These are phyloP conservation scores for Meta bourneti DNA, from an alignment of 2,888 invertebrate genomes.

Conservation along the genomic window DNA sequence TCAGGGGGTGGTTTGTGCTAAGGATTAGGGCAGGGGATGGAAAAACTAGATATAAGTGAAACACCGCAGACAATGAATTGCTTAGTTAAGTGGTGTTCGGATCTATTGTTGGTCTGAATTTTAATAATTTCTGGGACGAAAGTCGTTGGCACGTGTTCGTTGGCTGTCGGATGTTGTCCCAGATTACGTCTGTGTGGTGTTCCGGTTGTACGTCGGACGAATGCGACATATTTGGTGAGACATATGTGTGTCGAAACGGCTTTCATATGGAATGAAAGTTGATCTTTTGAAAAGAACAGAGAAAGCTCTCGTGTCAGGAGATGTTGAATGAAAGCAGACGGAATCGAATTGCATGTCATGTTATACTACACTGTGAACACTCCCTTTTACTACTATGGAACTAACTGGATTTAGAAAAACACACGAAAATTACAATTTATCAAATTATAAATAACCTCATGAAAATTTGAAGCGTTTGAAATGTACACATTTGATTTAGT, in stretches of 20 bases:
- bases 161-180: slow-evolving; percentile 11
- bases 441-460: not conserved
- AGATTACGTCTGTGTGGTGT: slow-evolving; percentile 26
- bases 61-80: slow-evolving; percentile 52
- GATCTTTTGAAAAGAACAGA: not conserved
- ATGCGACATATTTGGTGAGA: not conserved
- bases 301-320: not conserved
- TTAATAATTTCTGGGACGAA: slow-evolving; percentile 45
- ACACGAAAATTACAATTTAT: not conserved
- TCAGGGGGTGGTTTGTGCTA: slow-evolving; percentile 23
- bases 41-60: slow-evolving; percentile 29
- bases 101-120: slow-evolving; percentile 19
- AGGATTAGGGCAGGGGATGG: not conserved
- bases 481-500: too few relatives aligned
- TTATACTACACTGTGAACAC: too few relatives aligned
- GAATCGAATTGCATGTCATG: not conserved
- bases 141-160: slow-evolving; percentile 30
- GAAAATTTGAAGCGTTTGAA: too few relatives aligned
- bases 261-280: not conserved
- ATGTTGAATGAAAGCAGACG: not conserved
- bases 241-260: slow-evolving; percentile 19
- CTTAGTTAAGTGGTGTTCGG: slow-evolving; percentile 47
- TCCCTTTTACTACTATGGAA: too few relatives aligned
- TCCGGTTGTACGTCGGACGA: not conserved
- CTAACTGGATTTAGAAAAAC: not conserved